Evolutionary conservation across 2,888 invertebrate genomes (phyloP).

Genomic region (Cordilura impudica): DNA sequence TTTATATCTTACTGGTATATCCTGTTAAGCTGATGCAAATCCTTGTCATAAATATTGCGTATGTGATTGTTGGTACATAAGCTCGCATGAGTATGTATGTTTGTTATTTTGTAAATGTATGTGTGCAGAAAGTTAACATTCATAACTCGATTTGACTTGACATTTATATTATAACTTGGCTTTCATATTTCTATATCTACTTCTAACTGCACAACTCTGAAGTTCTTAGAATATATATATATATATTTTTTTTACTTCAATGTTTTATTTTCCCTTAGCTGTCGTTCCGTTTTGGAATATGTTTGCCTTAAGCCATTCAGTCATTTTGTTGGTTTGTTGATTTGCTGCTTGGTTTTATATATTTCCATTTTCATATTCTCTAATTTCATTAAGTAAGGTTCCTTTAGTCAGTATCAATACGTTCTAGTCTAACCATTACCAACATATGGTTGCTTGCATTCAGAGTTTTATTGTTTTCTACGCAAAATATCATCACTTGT

Average conservation of each 20-base stretch:
- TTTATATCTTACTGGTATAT: too few relatives aligned
- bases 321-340: neutral
- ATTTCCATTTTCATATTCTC: too few relatives aligned
- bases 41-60: neutral
- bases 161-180: neutral
- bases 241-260: neutral
- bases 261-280: neutral
- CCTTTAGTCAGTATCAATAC: conserved; percentile 7
- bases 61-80: neutral
- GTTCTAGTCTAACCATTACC: neutral
- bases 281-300: neutral
- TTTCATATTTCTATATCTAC: neutral
- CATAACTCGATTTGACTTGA: neutral
- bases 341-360: neutral
- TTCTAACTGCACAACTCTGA: too few relatives aligned
- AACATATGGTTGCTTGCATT: neutral
- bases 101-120: too few relatives aligned
- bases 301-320: neutral
- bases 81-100: neutral
- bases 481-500: neutral
- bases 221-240: too few relatives aligned
- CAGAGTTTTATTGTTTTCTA: neutral
- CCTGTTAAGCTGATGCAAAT: too few relatives aligned
- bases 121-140: too few relatives aligned
- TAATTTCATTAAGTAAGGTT: neutral